phyloP scores from a whole-genome alignment of 2,113 vertebrate species.

The Pteruthius melanotis region DNA sequence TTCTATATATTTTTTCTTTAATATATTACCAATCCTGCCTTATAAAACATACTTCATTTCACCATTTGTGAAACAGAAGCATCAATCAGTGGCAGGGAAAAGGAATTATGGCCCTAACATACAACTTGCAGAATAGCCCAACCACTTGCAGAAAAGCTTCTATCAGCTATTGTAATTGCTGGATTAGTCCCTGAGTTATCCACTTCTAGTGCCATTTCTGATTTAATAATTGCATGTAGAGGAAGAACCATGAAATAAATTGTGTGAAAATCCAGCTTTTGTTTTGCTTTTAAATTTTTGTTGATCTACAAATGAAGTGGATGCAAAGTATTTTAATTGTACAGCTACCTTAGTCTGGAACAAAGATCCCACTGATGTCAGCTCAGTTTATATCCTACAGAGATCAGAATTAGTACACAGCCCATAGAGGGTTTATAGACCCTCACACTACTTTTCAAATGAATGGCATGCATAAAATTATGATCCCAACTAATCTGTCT shows the following conservation, averaged over 20 bases:
- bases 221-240: not conserved
- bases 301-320: not conserved
- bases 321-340: not conserved
- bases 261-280: not conserved
- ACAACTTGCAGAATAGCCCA: not conserved
- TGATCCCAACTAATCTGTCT: not conserved
- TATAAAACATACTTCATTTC: not conserved
- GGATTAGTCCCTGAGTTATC: not conserved
- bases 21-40: not conserved
- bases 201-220: not conserved
- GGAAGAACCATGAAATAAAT: not conserved
- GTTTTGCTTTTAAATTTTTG: not conserved
- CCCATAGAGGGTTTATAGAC: not conserved
- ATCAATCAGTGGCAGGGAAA: not conserved
- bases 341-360: not conserved
- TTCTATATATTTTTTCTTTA: not conserved
- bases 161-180: not conserved
- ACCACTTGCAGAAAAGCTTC: not conserved
- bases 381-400: not conserved
- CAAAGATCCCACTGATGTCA: not conserved
- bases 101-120: not conserved
- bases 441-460: not conserved
- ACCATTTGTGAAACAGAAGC: not conserved
- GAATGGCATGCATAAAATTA: not conserved
- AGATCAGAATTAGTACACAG: not conserved